Conservation (phyloP, 2,797 vertebrate genomes). For the Momotus momota region DNA sequence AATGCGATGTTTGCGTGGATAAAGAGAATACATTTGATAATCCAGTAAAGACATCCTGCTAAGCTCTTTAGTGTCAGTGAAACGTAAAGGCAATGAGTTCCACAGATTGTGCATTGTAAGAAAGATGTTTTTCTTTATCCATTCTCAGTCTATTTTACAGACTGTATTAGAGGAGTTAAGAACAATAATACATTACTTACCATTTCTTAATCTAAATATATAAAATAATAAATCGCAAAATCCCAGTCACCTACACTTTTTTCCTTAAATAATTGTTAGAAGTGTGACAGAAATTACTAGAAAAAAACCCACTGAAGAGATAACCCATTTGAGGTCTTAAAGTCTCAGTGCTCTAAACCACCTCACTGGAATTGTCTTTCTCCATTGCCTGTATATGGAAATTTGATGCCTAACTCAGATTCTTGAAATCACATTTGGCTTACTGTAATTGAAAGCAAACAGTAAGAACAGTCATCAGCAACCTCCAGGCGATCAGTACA, state of each 20-base stretch:
- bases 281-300: not conserved
- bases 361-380: not conserved
- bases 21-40: slow-evolving; percentile 30
- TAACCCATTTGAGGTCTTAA: not conserved
- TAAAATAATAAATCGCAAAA: not conserved
- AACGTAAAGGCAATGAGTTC: slow-evolving; percentile 22
- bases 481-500: not conserved
- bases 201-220: not conserved
- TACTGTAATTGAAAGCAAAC: not conserved
- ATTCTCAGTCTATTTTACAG: not conserved
- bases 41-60: slow-evolving; percentile 34
- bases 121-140: not conserved
- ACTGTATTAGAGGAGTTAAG: not conserved
- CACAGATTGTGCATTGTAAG: not conserved
- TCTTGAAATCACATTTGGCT: not conserved
- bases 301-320: not conserved
- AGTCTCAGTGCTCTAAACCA: not conserved
- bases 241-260: not conserved
- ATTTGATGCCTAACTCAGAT: not conserved
- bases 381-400: not conserved
- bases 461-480: not conserved
- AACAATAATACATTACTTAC: not conserved
- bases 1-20: slow-evolving; percentile 11
- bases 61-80: slow-evolving; percentile 49
- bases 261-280: not conserved